Evolutionary conservation across 2,797 vertebrate genomes (phyloP).

Genomic region (Tauraco hartlaubi): DNA sequence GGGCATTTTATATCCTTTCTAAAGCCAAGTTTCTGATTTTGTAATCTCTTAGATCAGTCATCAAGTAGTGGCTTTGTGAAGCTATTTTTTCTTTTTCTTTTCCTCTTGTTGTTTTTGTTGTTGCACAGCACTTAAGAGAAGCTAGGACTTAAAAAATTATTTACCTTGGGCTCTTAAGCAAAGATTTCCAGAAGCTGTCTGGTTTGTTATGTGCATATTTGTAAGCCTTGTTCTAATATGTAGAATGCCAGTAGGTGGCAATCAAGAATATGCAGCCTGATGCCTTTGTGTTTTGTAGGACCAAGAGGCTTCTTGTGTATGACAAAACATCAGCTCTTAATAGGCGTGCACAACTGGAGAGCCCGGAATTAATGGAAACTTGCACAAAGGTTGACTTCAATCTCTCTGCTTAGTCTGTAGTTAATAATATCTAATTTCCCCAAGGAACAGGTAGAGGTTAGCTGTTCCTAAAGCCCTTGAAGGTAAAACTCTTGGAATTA

Average conservation of each 20-base stretch:
- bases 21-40: neutral
- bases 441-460: neutral
- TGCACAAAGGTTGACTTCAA: neutral
- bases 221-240: neutral
- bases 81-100: neutral
- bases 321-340: neutral
- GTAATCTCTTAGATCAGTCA: neutral
- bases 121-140: neutral
- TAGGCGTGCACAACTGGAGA: neutral
- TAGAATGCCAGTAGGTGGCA: slow-evolving; percentile 58
- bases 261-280: slow-evolving; percentile 2
- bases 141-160: neutral
- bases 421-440: neutral
- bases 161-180: neutral
- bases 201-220: neutral
- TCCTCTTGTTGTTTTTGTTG: neutral
- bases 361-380: neutral
- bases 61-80: neutral
- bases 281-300: neutral
- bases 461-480: neutral
- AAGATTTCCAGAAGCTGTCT: neutral
- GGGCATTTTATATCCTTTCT: neutral
- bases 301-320: neutral
- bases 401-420: neutral
- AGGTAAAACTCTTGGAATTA: neutral